These are phyloP conservation scores for Polydesmus complanatus DNA, from an alignment of 2,888 invertebrate genomes.

Conservation along the genomic window DNA sequence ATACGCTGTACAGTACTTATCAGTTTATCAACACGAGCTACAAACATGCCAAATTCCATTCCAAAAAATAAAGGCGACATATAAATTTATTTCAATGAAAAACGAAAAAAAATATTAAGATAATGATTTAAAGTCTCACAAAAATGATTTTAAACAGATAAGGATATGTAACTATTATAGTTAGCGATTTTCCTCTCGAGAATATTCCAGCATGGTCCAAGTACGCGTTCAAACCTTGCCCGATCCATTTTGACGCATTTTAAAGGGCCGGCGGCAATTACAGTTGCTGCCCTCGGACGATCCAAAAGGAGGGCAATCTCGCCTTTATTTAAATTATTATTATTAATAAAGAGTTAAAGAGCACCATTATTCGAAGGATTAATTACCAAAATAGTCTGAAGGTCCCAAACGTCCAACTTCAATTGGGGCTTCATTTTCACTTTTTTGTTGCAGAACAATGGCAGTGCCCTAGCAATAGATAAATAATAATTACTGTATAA, in stretches of 20 bases:
- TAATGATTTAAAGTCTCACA: no score
- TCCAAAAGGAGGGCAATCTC: constrained; percentile 96
- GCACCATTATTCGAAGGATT: not conserved
- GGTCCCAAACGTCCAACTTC: constrained; percentile 96
- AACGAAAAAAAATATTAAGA: no score
- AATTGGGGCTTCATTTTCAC: constrained; percentile 65
- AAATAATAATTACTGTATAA: not conserved
- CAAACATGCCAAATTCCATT: no score
- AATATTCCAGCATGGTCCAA: constrained; percentile 95
- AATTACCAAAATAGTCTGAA: constrained; percentile 92
- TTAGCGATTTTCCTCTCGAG: constrained; percentile 98
- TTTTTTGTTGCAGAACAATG: constrained; percentile 61
- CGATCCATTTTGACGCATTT: constrained; percentile 98
- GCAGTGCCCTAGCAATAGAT: constrained; percentile 43
- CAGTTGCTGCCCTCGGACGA: constrained; percentile 95
- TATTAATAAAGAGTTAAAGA: not conserved
- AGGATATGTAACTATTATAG: constrained; percentile 94
- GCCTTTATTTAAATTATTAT: constrained; percentile 27
- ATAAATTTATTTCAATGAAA: no score
- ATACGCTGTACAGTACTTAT: no score
- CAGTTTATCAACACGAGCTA: no score
- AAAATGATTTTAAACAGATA: constrained; percentile 81
- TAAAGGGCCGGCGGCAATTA: constrained; percentile 79
- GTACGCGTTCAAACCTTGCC: constrained; percentile 91
- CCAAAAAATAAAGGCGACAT: no score